phyloP scores from a whole-genome alignment of 2,888 invertebrate species.

The Phorcus lineatus region DNA sequence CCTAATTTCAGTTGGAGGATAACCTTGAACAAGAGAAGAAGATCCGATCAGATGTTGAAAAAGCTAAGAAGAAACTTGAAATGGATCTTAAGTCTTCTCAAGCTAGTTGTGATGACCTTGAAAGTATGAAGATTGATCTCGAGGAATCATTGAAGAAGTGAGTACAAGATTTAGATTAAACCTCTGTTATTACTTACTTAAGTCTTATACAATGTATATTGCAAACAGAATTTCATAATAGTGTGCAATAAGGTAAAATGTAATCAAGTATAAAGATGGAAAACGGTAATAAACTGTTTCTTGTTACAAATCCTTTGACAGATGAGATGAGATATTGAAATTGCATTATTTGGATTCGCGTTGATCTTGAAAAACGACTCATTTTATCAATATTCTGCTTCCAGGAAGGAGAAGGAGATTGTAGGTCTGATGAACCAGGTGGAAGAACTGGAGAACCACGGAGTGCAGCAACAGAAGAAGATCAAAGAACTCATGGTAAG shows the following conservation, averaged over 20 bases:
- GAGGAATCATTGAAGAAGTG: constrained; percentile 67
- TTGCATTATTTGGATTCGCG: too few species aligned
- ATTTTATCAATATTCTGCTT: too few species aligned
- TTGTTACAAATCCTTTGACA: too few species aligned
- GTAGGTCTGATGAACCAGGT: constrained; percentile 93
- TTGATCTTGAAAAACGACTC: too few species aligned
- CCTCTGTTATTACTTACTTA: too few species aligned
- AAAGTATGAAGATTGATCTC: constrained; percentile 71
- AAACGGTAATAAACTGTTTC: too few species aligned
- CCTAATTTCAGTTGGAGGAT: constrained; percentile 86
- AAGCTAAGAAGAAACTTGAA: constrained; percentile 88
- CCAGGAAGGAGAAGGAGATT: constrained; percentile 97
- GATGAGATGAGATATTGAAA: too few species aligned
- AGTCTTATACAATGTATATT: too few species aligned
- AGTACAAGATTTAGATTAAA: not conserved
- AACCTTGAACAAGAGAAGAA: constrained; percentile 99
- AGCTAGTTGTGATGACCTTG: constrained; percentile 75
- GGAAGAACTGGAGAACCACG: constrained; percentile 98
- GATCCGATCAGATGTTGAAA: constrained; percentile 96
- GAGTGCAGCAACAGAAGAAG: constrained; percentile 97
- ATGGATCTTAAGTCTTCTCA: constrained; percentile 92
- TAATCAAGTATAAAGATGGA: too few species aligned
- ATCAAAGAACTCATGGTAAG: constrained; percentile 90
- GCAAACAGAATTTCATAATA: too few species aligned
- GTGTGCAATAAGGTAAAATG: too few species aligned